Percentiles rank a stretch among this genome's conserved stretches.
Conservation (phyloP, 1,140 invertebrate species). For the Hyphantria cunea region DNA sequence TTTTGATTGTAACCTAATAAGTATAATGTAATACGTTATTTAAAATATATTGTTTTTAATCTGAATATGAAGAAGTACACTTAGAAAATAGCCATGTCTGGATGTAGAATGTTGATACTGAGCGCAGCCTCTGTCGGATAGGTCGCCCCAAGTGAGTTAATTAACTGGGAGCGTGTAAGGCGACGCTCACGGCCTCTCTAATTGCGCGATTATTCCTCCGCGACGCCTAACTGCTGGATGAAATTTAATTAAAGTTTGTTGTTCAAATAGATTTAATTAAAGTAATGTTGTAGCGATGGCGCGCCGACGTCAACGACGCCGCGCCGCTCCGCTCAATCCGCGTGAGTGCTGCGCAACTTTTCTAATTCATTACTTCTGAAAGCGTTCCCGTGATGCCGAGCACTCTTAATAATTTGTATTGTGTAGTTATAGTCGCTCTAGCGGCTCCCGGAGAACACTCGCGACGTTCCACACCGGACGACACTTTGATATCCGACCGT, state of each 20-base stretch:
- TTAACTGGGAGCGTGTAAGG: constrained; percentile 79
- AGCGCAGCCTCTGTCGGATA: constrained; percentile 47
- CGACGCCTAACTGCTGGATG: constrained; percentile 81
- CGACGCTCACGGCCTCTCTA: constrained; percentile 80
- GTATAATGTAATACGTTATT: too few relatives aligned
- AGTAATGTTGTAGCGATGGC: constrained; percentile 78
- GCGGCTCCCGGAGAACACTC: constrained; percentile 44
- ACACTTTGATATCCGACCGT: constrained; percentile 34
- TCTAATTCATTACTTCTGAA: constrained; percentile 82
- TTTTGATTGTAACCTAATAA: too few relatives aligned
- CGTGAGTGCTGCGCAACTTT: constrained; percentile 80
- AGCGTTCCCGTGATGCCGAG: constrained; percentile 78
- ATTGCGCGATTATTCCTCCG: constrained; percentile 81
- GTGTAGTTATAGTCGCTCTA: constrained; percentile 69
- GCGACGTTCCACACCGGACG: constrained; percentile 2
- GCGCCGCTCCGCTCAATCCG: constrained; percentile 71
- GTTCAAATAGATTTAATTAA: constrained; percentile 82
- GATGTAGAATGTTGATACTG: constrained; percentile 42
- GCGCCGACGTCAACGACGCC: constrained; percentile 67
- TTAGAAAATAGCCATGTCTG: constrained; percentile 4
- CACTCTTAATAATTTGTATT: constrained; percentile 82
- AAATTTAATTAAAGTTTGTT: constrained; percentile 82
- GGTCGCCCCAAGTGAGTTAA: constrained; percentile 77
- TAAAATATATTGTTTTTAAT: too few relatives aligned
- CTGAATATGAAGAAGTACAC: too few relatives aligned